Conservation (phyloP, 2,113 vertebrate genomes). For the Octodon degus region DNA sequence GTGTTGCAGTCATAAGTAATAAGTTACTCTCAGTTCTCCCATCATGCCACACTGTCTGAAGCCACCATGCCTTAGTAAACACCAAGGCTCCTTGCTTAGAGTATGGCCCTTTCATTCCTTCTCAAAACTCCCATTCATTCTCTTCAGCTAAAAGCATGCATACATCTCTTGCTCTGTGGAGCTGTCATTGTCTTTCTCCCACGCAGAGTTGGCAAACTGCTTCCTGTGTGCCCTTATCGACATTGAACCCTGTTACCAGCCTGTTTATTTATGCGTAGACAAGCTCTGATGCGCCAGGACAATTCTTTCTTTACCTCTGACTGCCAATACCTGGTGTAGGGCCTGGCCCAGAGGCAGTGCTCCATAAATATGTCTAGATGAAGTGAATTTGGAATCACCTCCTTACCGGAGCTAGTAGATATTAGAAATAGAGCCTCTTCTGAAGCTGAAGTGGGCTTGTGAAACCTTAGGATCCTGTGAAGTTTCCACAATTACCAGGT, state of each 20-base stretch:
- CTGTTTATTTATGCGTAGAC: neutral
- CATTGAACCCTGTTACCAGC: neutral
- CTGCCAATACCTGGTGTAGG: neutral
- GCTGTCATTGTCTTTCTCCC: neutral
- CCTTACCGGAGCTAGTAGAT: neutral
- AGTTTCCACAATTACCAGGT: neutral
- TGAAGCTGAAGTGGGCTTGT: neutral
- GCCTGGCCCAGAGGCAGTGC: neutral
- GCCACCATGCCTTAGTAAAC: constrained; percentile 11
- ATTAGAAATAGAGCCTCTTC: neutral
- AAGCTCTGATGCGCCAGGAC: neutral
- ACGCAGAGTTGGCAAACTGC: constrained; percentile 15
- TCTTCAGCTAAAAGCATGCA: constrained; percentile 8
- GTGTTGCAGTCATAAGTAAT: neutral
- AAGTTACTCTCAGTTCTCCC: constrained; percentile 3
- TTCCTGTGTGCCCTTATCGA: neutral
- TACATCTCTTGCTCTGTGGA: constrained; percentile 22
- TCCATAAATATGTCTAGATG: constrained; percentile 16
- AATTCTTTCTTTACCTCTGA: constrained; percentile 31
- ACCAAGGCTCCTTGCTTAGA: neutral
- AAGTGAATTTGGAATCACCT: constrained; percentile 31
- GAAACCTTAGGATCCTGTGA: constrained; percentile 49
- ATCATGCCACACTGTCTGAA: neutral
- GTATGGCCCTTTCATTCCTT: neutral
- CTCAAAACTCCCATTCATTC: constrained; percentile 11